Percentiles rank a stretch among this genome's conserved stretches.
phyloP scores from a whole-genome alignment of 37 sponge, comb jelly and placozoan genomes.

The Halisarca cf. caerulea region DNA sequence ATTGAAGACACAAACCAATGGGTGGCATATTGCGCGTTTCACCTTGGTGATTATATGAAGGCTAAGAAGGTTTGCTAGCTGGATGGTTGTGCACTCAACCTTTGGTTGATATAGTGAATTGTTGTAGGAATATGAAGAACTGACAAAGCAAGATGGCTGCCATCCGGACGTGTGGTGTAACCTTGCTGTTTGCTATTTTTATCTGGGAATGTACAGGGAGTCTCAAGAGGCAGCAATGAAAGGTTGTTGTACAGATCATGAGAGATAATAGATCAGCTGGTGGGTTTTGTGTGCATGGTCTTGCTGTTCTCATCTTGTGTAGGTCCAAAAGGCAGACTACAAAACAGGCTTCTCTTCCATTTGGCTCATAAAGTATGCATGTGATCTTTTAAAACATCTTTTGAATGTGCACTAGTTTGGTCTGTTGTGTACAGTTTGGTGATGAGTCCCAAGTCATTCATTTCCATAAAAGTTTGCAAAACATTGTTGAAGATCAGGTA shows the following conservation, averaged over 20 bases:
- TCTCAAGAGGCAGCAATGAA: constrained; percentile 70
- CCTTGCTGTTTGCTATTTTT: constrained; percentile 90
- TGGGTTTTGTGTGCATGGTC: no score
- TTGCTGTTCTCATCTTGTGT: neutral
- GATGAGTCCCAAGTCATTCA: constrained; percentile 88
- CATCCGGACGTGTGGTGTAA: constrained; percentile 76
- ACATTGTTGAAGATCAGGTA: constrained; percentile 94
- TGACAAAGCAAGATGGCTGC: constrained; percentile 52
- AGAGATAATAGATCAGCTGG: no score
- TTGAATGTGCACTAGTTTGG: neutral
- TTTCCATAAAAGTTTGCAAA: constrained; percentile 89
- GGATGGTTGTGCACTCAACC: no score
- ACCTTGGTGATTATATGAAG: constrained; percentile 85
- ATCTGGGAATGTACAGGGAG: constrained; percentile 95
- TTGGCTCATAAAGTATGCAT: constrained; percentile 87
- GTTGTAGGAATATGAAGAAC: constrained; percentile 80
- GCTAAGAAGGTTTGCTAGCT: constrained; percentile 73
- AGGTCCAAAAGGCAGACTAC: constrained; percentile 74
- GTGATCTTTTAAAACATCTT: neutral
- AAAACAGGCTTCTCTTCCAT: constrained; percentile 94
- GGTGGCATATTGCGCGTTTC: constrained; percentile 95
- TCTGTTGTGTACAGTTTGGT: constrained; percentile 56
- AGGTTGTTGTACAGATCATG: constrained; percentile 70
- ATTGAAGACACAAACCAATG: constrained; percentile 68
- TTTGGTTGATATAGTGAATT: neutral